Conservation (phyloP, 2,113 vertebrate species). For the Amia ocellicauda region DNA sequence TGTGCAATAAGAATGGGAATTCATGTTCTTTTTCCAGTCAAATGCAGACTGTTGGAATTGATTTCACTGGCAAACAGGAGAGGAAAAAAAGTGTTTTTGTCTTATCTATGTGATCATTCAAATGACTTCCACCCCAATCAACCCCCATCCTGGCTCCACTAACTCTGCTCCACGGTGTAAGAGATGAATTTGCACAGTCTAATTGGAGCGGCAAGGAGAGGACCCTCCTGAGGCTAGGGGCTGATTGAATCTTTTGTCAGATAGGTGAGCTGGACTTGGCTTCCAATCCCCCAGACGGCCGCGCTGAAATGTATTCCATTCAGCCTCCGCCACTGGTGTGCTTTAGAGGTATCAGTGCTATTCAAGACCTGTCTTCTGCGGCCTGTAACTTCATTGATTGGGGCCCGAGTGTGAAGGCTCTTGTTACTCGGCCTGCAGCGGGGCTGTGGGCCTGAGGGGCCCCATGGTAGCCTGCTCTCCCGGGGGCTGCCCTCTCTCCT, state of each 20-base stretch:
- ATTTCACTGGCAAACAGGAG: slow-evolving; percentile 45
- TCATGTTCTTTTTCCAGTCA: background rate
- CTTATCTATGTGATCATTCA: slow-evolving; percentile 60
- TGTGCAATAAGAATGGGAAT: too few relatives aligned
- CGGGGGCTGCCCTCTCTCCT: background rate
- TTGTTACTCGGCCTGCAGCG: slow-evolving; percentile 67
- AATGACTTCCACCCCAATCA: slow-evolving; percentile 54
- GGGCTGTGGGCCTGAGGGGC: slow-evolving; percentile 30
- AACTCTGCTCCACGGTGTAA: slow-evolving; percentile 32
- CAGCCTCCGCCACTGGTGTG: slow-evolving; percentile 70
- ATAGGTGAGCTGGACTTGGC: slow-evolving; percentile 77
- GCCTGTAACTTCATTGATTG: slow-evolving; percentile 78
- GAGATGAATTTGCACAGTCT: slow-evolving; percentile 83
- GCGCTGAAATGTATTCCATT: slow-evolving; percentile 80
- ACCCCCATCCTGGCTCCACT: slow-evolving; percentile 31
- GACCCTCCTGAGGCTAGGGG: slow-evolving; percentile 60
- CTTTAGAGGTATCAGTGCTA: slow-evolving; percentile 79
- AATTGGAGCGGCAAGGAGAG: slow-evolving; percentile 73
- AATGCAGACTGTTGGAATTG: slow-evolving; percentile 48
- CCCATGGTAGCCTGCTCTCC: background rate
- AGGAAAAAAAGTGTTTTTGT: slow-evolving; percentile 38
- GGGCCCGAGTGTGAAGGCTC: slow-evolving; percentile 73
- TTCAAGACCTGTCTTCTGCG: slow-evolving; percentile 73
- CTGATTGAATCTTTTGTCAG: slow-evolving; percentile 92
- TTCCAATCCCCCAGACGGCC: slow-evolving; percentile 70